A percentile compares a stretch with the other conserved stretches of the same genome.
phyloP scores from a whole-genome alignment of 2,113 vertebrate species.

The Himantopus leucocephalus region DNA sequence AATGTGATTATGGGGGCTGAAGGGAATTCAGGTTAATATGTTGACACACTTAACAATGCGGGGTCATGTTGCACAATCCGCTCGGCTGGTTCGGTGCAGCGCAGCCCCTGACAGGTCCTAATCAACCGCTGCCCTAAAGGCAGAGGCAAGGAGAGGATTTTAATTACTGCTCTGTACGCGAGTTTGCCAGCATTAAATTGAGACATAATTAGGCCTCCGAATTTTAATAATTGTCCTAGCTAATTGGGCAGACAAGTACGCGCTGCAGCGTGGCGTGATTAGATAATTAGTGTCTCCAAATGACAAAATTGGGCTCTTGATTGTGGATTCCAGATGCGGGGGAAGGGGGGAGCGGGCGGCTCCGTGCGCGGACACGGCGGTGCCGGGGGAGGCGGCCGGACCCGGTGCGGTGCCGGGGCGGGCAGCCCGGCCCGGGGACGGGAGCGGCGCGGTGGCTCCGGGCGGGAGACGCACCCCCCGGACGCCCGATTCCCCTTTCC shows the following conservation, averaged over 20 bases:
- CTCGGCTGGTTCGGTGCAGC: conserved; percentile 85
- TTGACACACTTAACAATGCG: conserved; percentile 98
- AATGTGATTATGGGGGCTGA: conserved; percentile 85
- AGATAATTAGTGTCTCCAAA: conserved; percentile 87
- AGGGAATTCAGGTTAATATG: conserved; percentile 99
- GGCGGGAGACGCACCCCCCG: not conserved
- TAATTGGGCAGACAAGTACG: conserved; percentile 90
- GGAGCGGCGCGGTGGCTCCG: not conserved
- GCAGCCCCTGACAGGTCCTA: conserved; percentile 94
- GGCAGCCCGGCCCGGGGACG: not conserved
- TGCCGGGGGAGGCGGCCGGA: conserved; percentile 9
- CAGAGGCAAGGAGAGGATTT: conserved; percentile 86
- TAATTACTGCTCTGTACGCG: conserved; percentile 89
- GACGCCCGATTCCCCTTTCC: not conserved
- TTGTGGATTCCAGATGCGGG: conserved; percentile 69
- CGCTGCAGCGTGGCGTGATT: conserved; percentile 79
- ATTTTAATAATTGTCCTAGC: conserved; percentile 95
- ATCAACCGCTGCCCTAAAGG: conserved; percentile 94
- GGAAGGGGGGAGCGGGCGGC: conserved; percentile 9
- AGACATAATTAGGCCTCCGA: conserved; percentile 95
- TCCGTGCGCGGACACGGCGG: conserved; percentile 60
- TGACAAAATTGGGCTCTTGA: conserved; percentile 83
- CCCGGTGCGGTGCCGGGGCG: not conserved
- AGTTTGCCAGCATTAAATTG: conserved; percentile 92
- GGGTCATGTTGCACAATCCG: conserved; percentile 94